Evolutionary conservation across 2,888 invertebrate genomes (phyloP).

Genomic region (Micoletzkya japonica): DNA sequence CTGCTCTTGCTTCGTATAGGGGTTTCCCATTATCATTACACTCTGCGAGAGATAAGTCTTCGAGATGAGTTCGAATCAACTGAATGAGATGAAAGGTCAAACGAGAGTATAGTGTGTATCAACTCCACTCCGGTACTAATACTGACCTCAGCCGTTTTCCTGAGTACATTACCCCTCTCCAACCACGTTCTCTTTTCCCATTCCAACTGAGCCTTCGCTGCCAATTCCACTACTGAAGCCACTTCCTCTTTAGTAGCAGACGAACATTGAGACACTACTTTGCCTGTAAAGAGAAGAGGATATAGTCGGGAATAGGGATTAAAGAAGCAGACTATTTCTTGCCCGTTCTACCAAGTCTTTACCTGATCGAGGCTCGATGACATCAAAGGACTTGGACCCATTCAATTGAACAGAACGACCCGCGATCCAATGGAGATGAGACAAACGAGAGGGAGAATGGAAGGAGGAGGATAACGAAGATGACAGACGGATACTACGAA

Average conservation of each 20-base stretch:
- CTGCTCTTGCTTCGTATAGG: constrained; percentile 69
- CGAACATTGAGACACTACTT: constrained; percentile 17
- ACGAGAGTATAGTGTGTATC: no score
- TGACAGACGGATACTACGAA: background rate
- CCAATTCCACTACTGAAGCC: constrained; percentile 39
- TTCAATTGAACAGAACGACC: constrained; percentile 41
- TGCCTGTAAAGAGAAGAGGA: constrained; percentile 1
- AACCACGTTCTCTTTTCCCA: constrained; percentile 66
- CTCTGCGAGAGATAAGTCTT: constrained; percentile 65
- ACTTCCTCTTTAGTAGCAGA: constrained; percentile 18
- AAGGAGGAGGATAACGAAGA: background rate
- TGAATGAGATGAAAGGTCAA: constrained; percentile 6
- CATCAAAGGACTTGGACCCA: constrained; percentile 40
- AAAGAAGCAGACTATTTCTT: background rate
- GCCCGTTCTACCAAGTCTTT: background rate
- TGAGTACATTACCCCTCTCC: constrained; percentile 67
- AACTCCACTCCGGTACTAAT: no score
- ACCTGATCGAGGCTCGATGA: constrained; percentile 57
- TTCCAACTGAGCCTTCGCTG: constrained; percentile 64
- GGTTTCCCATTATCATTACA: constrained; percentile 70
- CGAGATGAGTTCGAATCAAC: constrained; percentile 53
- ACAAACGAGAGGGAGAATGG: constrained; percentile 11
- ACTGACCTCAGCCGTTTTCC: constrained; percentile 52
- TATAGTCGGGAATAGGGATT: background rate
- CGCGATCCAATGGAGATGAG: constrained; percentile 42